A percentile compares a stretch with the other conserved stretches of the same genome.
Evolutionary conservation across 2,113 vertebrate species (phyloP).

Genomic region (Panthera leo): DNA sequence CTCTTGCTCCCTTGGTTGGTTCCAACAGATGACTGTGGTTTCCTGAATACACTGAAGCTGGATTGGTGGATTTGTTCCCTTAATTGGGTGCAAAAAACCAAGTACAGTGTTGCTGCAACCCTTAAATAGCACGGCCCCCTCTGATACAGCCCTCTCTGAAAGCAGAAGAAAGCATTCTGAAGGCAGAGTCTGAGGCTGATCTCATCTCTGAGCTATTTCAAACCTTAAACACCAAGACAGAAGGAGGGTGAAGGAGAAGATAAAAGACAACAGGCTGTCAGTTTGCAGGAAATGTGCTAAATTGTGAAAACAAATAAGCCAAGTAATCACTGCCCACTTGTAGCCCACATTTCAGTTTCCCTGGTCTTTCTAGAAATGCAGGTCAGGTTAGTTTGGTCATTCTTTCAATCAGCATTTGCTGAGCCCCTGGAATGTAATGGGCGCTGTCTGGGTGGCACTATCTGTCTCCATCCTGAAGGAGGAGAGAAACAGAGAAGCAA

Average conservation of each 20-base stretch:
- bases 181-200: not conserved
- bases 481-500: not conserved
- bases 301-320: not conserved
- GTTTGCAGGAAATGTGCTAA: not conserved
- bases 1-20: not conserved
- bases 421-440: not conserved
- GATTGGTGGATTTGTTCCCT: not conserved
- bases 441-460: not conserved
- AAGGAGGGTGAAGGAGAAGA: not conserved
- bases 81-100: not conserved
- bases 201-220: not conserved
- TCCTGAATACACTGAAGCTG: not conserved
- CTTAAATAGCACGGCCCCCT: not conserved
- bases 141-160: not conserved
- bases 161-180: slow-evolving; percentile 25
- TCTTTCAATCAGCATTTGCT: not conserved
- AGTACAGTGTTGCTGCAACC: not conserved
- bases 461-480: not conserved
- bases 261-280: not conserved
- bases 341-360: not conserved
- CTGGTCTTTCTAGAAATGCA: not conserved
- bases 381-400: not conserved
- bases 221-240: not conserved
- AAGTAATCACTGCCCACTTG: not conserved
- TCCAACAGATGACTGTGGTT: not conserved